These are phyloP conservation scores for Ceratina australensis DNA, from an alignment of 1,140 invertebrate genomes.

Conservation along the genomic window DNA sequence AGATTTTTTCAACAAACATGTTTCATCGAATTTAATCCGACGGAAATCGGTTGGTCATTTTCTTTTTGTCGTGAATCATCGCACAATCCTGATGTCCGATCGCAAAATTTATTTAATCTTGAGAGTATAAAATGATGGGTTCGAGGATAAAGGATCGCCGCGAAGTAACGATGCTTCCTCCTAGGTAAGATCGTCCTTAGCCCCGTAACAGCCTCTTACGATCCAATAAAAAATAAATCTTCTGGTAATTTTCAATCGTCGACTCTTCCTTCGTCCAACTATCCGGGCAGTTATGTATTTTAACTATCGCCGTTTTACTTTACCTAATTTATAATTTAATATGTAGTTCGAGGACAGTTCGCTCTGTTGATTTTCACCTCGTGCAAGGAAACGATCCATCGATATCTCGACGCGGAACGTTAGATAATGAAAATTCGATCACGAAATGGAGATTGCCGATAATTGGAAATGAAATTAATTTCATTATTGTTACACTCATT, in stretches of 20 bases:
- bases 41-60: not conserved
- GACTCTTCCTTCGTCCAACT: constrained; percentile 23
- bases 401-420: not conserved
- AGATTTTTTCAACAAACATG: too few species aligned
- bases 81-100: not conserved
- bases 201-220: constrained; percentile 2
- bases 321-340: constrained; percentile 18
- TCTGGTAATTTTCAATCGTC: constrained; percentile 31
- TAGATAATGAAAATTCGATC: too few species aligned
- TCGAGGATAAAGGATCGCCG: not conserved
- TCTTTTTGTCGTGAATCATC: not conserved
- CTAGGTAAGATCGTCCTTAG: not conserved
- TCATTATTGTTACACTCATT: not conserved
- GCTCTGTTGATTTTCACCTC: not conserved
- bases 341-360: constrained; percentile 25
- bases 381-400: constrained; percentile 22
- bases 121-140: not conserved
- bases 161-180: constrained; percentile 9
- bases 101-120: not conserved
- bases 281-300: constrained; percentile 42
- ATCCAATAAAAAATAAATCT: constrained; percentile 40
- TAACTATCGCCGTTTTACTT: constrained; percentile 37
- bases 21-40: not conserved
- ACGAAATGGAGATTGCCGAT: not conserved
- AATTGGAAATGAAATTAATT: not conserved